Percentiles rank a stretch among this genome's conserved stretches.
These are phyloP conservation scores for Phaethon lepturus DNA, from an alignment of 2,113 vertebrate species.

Conservation along the genomic window DNA sequence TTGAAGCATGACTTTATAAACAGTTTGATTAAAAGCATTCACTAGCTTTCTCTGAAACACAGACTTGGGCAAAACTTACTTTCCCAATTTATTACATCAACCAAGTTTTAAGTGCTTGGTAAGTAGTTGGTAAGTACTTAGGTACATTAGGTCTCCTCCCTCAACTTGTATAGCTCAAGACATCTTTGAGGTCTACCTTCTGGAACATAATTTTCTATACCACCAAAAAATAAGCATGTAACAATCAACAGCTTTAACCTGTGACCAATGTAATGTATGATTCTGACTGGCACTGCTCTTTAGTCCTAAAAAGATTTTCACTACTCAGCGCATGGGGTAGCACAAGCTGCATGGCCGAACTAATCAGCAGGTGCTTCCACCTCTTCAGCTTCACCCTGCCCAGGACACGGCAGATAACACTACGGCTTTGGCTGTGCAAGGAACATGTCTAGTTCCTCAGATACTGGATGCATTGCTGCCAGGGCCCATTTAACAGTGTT, in stretches of 20 bases:
- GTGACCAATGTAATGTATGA: not conserved
- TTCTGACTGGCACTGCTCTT: not conserved
- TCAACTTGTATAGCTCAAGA: not conserved
- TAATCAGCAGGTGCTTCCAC: not conserved
- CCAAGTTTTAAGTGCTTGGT: not conserved
- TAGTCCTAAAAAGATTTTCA: not conserved
- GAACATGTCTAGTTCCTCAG: not conserved
- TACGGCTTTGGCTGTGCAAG: not conserved
- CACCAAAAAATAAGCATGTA: not conserved
- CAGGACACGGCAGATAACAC: not conserved
- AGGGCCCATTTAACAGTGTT: not conserved
- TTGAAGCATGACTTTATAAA: not conserved
- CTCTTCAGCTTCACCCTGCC: not conserved
- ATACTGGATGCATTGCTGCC: not conserved
- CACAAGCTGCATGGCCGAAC: not conserved
- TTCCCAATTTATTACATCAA: not conserved
- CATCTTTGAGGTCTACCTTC: not conserved
- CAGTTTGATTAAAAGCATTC: not conserved
- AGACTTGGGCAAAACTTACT: not conserved
- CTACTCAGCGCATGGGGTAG: not conserved
- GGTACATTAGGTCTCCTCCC: rapidly evolving
- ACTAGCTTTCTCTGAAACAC: not conserved
- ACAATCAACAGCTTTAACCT: not conserved
- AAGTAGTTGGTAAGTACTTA: not conserved
- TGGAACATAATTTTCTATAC: not conserved